Conservation (phyloP, 2,888 invertebrate species). For the Drosophila quasianomalipes region DNA sequence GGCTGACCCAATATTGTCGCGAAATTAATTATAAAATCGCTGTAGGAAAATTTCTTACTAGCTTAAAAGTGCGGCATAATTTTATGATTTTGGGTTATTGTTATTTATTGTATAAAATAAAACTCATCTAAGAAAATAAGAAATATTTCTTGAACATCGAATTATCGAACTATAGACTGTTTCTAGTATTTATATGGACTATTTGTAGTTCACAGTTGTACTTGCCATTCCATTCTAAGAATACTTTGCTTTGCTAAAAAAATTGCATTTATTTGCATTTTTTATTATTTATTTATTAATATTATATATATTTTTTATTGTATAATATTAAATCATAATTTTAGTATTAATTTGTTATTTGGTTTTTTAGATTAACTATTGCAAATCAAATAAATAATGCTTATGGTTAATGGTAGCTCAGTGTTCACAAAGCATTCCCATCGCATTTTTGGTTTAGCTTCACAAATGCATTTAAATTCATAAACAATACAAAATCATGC, state of each 20-base stretch:
- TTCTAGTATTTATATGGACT: not conserved
- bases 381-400: not conserved
- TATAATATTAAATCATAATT: not conserved
- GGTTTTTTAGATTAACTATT: not conserved
- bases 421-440: slow-evolving; percentile 18
- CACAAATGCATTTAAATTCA: slow-evolving; percentile 40
- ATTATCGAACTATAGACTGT: not conserved
- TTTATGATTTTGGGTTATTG: not conserved
- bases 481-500: slow-evolving; percentile 24
- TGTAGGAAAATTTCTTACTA: not conserved
- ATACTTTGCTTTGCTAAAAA: not conserved
- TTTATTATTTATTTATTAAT: not conserved
- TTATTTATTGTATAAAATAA: not conserved
- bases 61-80: not conserved
- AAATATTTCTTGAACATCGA: not conserved
- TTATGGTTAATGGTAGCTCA: not conserved
- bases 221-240: not conserved
- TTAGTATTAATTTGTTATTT: not conserved
- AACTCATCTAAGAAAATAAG: not conserved
- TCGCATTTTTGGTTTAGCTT: not conserved
- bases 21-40: not conserved
- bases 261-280: not conserved
- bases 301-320: not conserved
- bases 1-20: not conserved
- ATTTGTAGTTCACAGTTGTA: not conserved